Evolutionary conservation across 2,888 invertebrate genomes (phyloP), one percentile per base, ranked within the genome.

Genomic region (Scaptomyza polygonia): DNA sequence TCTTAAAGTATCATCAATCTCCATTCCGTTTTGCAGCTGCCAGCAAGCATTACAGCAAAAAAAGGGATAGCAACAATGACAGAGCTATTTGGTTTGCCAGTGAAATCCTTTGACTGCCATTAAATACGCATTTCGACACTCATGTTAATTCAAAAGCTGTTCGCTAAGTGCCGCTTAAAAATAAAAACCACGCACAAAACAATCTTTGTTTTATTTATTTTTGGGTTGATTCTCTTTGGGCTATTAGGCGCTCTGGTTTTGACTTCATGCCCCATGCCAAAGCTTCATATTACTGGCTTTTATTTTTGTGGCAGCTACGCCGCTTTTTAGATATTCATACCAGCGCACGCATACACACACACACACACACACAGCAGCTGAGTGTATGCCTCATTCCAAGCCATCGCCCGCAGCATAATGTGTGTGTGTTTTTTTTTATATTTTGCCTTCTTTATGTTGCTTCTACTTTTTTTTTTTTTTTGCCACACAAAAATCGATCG

Each of bases 401-500:
- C 43, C 58, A 51, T 59, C 47, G 79, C 83, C 69, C 66, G 59
- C 67, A 83, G 86, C 83, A 83, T 86, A 82, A 82, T 86, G 73
- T 63, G 44, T 42, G 21, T 42, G 3, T 40, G 1, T 21, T 30
- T 43, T 12, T 12, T 29, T 51, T 43, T 58, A 25, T 25, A 25
- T 25, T 25, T 21, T 11, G 1, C 11, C 21, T 48, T 44, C 51
- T 47, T 40, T n/a, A n/a, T n/a, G n/a, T n/a, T 36, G 36, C 43
- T 47, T n/a, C n/a, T n/a, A n/a, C n/a, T 21, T 14, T 55, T 45
- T 36, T 36, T 36, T 53, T 61, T 68, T 77, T 63, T 69, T 57
- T 40, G 42, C 51, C 67, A 71, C 72, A 76, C 68, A 72, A 82
- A 88, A 86, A 86, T 86, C 86, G 88, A 88, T 86, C 86, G 89